Conservation (phyloP, 2,113 vertebrate genomes). For the Laticauda colubrina region DNA sequence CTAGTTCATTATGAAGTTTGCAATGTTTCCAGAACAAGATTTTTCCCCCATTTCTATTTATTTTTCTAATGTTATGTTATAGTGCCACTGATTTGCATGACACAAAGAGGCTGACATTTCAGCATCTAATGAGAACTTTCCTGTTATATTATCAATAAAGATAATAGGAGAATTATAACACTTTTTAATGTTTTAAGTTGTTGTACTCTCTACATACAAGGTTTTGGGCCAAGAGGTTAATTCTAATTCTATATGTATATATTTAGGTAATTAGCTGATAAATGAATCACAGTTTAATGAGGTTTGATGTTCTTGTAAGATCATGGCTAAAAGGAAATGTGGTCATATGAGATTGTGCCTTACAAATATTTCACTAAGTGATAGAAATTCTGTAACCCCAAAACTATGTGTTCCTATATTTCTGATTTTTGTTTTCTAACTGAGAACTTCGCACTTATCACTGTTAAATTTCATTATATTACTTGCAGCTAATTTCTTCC, state of each 20-base stretch:
- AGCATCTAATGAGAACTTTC: background rate
- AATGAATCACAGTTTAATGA: slow-evolving; percentile 22
- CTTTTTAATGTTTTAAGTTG: slow-evolving; percentile 17
- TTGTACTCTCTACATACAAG: background rate
- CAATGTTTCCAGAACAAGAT: background rate
- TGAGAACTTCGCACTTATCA: background rate
- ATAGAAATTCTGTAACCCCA: background rate
- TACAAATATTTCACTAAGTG: background rate
- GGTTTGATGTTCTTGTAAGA: slow-evolving; percentile 9
- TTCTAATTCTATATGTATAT: background rate
- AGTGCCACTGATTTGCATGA: slow-evolving; percentile 5
- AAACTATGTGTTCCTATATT: background rate
- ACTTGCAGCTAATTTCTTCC: background rate
- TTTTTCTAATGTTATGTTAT: background rate
- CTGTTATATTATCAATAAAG: background rate
- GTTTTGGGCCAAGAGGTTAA: slow-evolving; percentile 23
- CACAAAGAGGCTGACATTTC: background rate
- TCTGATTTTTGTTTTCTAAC: background rate
- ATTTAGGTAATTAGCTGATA: slow-evolving; percentile 41
- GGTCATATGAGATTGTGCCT: background rate
- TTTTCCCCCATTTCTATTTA: background rate
- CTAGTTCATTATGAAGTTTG: background rate
- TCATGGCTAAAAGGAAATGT: background rate
- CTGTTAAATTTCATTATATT: background rate
- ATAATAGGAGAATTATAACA: background rate